Evolutionary conservation across 1,140 invertebrate species (phyloP).

Genomic region (Drosophila kepulauana): DNA sequence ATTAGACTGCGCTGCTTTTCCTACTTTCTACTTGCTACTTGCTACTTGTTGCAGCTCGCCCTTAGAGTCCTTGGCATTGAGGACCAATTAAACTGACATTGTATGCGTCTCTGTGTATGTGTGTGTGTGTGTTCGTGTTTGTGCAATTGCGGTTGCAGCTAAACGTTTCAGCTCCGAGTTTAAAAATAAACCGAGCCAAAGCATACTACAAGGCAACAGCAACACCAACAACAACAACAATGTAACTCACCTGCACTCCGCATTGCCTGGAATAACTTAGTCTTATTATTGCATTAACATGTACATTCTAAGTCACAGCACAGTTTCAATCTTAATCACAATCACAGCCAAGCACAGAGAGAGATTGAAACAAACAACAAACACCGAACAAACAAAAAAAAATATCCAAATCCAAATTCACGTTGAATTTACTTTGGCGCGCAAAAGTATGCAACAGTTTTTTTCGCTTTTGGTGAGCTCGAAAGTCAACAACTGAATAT

Average conservation of each 20-base stretch:
- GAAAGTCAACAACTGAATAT: no score
- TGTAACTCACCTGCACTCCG: constrained; percentile 33
- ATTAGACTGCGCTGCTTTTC: neutral
- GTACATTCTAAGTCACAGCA: no score
- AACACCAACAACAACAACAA: neutral
- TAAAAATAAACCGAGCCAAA: constrained; percentile 41
- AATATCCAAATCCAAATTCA: neutral
- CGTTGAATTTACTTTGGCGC: constrained; percentile 40
- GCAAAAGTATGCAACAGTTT: constrained; percentile 37
- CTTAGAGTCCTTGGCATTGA: constrained; percentile 36
- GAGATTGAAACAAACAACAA: neutral
- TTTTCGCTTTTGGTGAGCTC: neutral
- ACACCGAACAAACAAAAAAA: neutral
- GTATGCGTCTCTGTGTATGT: constrained; percentile 1
- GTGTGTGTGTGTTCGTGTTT: constrained; percentile 4
- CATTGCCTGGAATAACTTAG: constrained; percentile 28
- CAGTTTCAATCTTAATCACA: no score
- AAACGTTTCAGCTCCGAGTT: constrained; percentile 5
- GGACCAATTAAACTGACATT: constrained; percentile 12
- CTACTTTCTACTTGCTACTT: neutral
- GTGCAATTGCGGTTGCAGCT: constrained; percentile 12
- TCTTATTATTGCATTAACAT: constrained; percentile 10
- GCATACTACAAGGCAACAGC: neutral
- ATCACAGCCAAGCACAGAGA: no score
- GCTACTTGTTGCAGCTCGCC: constrained; percentile 39